Conservation (phyloP, 2,113 vertebrate genomes). For the Hydrochoerus hydrochaeris region DNA sequence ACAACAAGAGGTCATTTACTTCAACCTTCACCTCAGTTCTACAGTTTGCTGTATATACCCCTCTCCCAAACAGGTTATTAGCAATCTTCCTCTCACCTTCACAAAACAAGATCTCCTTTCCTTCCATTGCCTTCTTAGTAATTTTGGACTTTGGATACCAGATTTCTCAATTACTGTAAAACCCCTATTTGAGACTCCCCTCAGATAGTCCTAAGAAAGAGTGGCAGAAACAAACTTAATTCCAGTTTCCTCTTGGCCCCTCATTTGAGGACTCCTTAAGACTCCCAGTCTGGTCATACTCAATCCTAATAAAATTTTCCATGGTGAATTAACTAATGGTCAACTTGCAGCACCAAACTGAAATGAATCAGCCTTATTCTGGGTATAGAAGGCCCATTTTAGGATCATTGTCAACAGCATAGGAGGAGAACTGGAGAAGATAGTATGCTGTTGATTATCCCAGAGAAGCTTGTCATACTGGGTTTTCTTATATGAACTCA, state of each 20-base stretch:
- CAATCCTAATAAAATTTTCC: not conserved
- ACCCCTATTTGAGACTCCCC: not conserved
- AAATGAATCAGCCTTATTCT: not conserved
- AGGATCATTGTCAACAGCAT: not conserved
- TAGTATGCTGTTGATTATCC: not conserved
- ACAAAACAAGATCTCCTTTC: not conserved
- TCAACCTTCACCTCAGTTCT: not conserved
- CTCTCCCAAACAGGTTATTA: not conserved
- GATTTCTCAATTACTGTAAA: not conserved
- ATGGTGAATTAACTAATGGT: not conserved
- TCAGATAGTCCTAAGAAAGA: not conserved
- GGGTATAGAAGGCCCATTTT: not conserved
- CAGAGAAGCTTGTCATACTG: not conserved
- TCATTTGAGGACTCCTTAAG: not conserved
- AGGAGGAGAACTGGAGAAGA: not conserved
- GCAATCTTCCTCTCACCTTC: not conserved
- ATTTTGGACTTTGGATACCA: not conserved
- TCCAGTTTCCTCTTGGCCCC: not conserved
- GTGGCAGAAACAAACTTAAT: not conserved
- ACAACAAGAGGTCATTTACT: not conserved
- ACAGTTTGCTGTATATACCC: not conserved
- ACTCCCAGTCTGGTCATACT: not conserved
- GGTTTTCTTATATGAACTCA: not conserved
- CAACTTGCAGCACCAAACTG: not conserved
- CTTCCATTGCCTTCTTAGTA: not conserved